These are phyloP conservation scores for Sipha flava DNA, from an alignment of 1,140 invertebrate genomes.

Conservation along the genomic window DNA sequence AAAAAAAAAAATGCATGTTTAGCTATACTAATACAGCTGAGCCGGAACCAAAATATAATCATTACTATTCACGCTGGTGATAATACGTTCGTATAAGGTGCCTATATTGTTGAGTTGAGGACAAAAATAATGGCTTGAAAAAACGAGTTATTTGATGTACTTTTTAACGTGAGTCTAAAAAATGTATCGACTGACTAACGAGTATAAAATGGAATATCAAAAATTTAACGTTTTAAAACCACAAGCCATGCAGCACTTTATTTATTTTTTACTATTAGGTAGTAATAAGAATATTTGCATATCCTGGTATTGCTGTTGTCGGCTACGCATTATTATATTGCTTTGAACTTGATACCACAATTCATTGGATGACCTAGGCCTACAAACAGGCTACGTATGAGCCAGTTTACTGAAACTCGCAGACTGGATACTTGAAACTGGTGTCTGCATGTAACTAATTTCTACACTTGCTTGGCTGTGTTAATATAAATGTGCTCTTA, in stretches of 20 bases:
- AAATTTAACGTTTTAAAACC: not conserved
- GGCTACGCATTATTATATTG: not conserved
- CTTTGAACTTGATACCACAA: conserved; percentile 25
- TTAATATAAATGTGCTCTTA: not conserved
- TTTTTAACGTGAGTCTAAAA: not conserved
- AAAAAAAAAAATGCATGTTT: too few species aligned
- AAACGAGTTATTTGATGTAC: not conserved
- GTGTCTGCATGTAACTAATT: not conserved
- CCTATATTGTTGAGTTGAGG: too few species aligned
- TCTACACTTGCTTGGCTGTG: too few species aligned
- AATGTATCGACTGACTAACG: not conserved
- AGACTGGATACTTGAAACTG: not conserved
- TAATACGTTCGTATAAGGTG: too few species aligned
- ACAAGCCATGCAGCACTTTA: too few species aligned
- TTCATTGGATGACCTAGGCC: conserved; percentile 10
- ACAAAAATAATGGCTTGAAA: not conserved
- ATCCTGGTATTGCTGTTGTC: not conserved
- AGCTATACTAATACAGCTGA: too few species aligned
- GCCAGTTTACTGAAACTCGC: not conserved
- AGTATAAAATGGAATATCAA: not conserved
- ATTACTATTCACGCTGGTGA: not conserved
- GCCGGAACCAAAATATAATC: too few species aligned
- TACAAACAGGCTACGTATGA: not conserved
- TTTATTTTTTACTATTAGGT: not conserved
- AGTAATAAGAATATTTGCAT: not conserved